phyloP scores from a whole-genome alignment of 2,113 vertebrate genomes.

The Myodes glareolus region DNA sequence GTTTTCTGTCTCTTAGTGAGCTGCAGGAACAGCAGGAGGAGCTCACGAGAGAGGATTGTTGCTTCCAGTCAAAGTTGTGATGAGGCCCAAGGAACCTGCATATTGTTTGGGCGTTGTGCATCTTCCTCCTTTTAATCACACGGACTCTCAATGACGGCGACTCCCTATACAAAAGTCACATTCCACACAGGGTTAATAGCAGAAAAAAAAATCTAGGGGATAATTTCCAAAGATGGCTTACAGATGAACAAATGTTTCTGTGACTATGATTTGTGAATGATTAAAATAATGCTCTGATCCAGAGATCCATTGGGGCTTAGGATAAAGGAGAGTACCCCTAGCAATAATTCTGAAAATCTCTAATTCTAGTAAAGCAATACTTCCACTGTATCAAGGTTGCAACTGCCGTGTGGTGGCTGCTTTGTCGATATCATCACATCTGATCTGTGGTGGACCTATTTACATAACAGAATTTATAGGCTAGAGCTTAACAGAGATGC shows the following conservation, averaged over 20 bases:
- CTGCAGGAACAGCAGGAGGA: neutral
- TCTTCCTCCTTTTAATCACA: neutral
- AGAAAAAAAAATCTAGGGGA: neutral
- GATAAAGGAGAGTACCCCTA: too few relatives aligned
- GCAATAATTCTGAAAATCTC: neutral
- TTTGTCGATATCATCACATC: neutral
- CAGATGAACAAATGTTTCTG: neutral
- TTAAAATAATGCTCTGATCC: neutral
- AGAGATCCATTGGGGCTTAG: neutral
- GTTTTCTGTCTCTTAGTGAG: too few relatives aligned
- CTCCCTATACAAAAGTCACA: neutral
- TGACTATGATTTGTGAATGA: neutral
- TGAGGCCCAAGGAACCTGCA: neutral
- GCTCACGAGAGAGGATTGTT: rapidly evolving
- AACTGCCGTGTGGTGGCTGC: too few relatives aligned
- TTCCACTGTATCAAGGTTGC: too few relatives aligned
- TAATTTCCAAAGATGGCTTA: neutral
- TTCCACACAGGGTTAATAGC: too few relatives aligned
- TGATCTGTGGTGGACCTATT: neutral
- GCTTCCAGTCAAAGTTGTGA: neutral
- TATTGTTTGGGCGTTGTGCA: rapidly evolving
- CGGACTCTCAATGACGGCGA: rapidly evolving
- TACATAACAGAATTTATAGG: neutral
- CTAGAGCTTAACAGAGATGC: neutral
- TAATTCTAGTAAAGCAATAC: rapidly evolving